Evolutionary conservation across 1,140 invertebrate species (phyloP), one percentile per base, ranked within the genome.

Genomic region (Argopecten irradians): DNA sequence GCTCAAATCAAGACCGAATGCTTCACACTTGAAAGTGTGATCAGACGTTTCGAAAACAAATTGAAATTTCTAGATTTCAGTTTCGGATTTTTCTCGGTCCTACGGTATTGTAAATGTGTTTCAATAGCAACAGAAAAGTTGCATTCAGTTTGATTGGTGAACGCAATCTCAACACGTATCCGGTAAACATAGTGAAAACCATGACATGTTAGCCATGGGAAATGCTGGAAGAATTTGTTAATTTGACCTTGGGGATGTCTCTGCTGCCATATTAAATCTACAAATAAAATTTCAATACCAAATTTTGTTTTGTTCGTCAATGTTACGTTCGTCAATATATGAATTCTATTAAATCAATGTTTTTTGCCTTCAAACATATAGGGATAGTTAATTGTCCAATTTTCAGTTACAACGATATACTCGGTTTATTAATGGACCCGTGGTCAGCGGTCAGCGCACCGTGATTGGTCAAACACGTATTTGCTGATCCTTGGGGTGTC

Each of bases 11-110:
- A 71, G 55, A 71, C 55, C 55, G 55, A 71, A n/a, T 28, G 55
- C 28, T 71, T 71, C 55, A 71, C 55, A 71, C 55, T 71, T 71
- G 22, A n/a, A 71, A 71, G 55, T 71, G 55, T 71, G 55, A 71
- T 28, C 55, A 71, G 55, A 71, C 55, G 55, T 71, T 71, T 28
- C 55, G 16, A 71, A 71, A 71, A 71, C 55, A 71, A 71, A 71
- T 71, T 71, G 22, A 71, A 71, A 16, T 71, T 71, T 71, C n/a
- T 22, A 28, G 55, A 71, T 71, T 71, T 71, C 22, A 71, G 55
- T 71, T 28, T 5, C n/a, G 22, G 55, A 71, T 28, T 71, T n/a
- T 71, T 28, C 55, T 71, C 22, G 55, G 55, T 71, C 55, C 55
- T 71, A 22, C 2, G 55, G 55, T n/a, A n/a, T 5, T 28, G 55